Conservation (phyloP, 2,888 invertebrate species). For the Brenthis hecate region DNA sequence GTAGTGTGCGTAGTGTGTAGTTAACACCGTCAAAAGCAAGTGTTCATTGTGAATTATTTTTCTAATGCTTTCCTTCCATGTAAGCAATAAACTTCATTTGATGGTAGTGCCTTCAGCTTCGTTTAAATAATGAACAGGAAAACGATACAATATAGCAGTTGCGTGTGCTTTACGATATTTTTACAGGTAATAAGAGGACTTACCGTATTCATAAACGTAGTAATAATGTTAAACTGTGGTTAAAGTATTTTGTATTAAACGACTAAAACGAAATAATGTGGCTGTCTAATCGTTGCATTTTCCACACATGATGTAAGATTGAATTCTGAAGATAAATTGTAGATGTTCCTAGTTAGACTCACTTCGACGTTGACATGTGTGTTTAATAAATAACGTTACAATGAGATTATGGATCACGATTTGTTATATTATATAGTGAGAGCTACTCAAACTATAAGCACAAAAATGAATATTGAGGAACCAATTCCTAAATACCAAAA, state of each 20-base stretch:
- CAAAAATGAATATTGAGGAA: constrained; percentile 66
- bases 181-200: constrained; percentile 77
- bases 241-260: constrained; percentile 72
- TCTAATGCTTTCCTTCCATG: constrained; percentile 75
- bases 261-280: constrained; percentile 67
- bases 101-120: constrained; percentile 81
- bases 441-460: constrained; percentile 56
- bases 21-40: constrained; percentile 64
- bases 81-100: constrained; percentile 76
- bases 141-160: constrained; percentile 67
- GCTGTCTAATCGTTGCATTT: constrained; percentile 79
- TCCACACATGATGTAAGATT: constrained; percentile 66
- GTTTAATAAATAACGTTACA: constrained; percentile 51
- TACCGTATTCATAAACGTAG: constrained; percentile 78
- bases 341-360: constrained; percentile 74
- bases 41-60: constrained; percentile 72
- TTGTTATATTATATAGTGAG: constrained; percentile 50
- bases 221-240: constrained; percentile 70
- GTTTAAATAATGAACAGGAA: constrained; percentile 65
- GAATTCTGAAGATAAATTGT: constrained; percentile 58
- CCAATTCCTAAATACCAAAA: constrained; percentile 71
- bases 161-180: constrained; percentile 79
- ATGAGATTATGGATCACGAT: constrained; percentile 55
- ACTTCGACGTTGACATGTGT: constrained; percentile 68
- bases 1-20: constrained; percentile 38